A percentile compares a stretch with the other conserved stretches of the same genome.
Evolutionary conservation across 2,797 vertebrate species (phyloP).

Genomic region (Manis pentadactyla): DNA sequence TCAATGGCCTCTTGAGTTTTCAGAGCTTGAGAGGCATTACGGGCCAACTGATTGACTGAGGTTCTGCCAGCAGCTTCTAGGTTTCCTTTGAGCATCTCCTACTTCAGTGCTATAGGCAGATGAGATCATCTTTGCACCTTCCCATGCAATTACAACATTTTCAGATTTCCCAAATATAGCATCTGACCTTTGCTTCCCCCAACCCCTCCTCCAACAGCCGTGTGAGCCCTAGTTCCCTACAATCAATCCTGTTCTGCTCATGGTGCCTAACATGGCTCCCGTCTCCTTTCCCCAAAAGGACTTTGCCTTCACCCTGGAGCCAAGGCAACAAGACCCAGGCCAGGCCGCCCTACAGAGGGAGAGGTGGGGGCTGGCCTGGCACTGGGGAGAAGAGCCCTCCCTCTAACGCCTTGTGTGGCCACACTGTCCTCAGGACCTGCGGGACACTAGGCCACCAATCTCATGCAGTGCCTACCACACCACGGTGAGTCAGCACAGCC

Average conservation of each 20-base stretch:
- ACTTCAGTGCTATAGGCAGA: not conserved
- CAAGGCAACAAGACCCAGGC: not conserved
- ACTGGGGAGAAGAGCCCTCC: not conserved
- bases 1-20: no score
- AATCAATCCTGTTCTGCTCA: not conserved
- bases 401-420: not conserved
- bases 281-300: not conserved
- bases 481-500: not conserved
- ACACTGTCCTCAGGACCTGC: not conserved
- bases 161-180: not conserved
- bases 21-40: no score
- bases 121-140: not conserved
- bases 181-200: not conserved
- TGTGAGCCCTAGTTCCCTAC: not conserved
- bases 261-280: not conserved
- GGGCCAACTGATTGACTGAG: no score
- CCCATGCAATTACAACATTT: not conserved
- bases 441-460: not conserved
- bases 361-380: not conserved
- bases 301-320: not conserved
- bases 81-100: not conserved
- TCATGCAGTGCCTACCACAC: accelerated
- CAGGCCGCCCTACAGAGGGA: not conserved
- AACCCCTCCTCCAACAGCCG: not conserved
- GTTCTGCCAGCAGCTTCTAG: not conserved